Conservation (phyloP, 2,113 vertebrate genomes). For the Ahaetulla prasina region DNA sequence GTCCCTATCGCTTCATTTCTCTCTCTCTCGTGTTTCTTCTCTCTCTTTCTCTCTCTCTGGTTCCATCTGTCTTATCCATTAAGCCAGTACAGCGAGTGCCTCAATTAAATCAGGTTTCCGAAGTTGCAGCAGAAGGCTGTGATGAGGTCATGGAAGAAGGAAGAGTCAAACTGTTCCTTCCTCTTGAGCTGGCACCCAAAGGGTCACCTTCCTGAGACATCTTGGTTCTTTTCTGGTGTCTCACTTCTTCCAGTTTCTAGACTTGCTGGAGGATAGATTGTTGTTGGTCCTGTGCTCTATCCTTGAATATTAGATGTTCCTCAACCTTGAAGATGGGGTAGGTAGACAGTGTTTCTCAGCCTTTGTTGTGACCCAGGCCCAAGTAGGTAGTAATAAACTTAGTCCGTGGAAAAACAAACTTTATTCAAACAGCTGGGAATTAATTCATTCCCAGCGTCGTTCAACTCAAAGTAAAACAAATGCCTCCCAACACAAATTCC, state of each 20-base stretch:
- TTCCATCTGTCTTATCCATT: conserved; percentile 17
- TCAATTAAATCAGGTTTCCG: conserved; percentile 2
- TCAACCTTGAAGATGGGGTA: background rate
- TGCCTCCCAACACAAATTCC: too few species aligned
- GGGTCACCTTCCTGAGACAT: background rate
- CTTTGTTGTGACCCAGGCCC: too few species aligned
- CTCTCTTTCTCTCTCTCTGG: background rate
- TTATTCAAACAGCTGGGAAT: too few species aligned
- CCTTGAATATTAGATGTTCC: background rate
- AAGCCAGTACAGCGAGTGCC: conserved; percentile 16
- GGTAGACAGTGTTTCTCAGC: background rate
- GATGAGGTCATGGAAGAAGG: background rate
- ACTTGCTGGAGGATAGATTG: background rate
- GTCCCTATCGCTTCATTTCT: background rate
- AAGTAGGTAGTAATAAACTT: too few species aligned
- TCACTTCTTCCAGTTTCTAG: background rate
- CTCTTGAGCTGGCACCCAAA: too few species aligned
- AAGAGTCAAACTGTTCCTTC: too few species aligned
- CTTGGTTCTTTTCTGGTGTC: background rate
- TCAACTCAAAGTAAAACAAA: too few species aligned
- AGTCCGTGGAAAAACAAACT: too few species aligned
- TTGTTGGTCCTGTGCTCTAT: background rate
- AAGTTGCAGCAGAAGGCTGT: conserved; percentile 18
- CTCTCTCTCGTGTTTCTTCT: background rate
- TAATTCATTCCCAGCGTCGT: too few species aligned